Conservation (phyloP, 2,888 invertebrate genomes). For the Odontocolon sp. region DNA sequence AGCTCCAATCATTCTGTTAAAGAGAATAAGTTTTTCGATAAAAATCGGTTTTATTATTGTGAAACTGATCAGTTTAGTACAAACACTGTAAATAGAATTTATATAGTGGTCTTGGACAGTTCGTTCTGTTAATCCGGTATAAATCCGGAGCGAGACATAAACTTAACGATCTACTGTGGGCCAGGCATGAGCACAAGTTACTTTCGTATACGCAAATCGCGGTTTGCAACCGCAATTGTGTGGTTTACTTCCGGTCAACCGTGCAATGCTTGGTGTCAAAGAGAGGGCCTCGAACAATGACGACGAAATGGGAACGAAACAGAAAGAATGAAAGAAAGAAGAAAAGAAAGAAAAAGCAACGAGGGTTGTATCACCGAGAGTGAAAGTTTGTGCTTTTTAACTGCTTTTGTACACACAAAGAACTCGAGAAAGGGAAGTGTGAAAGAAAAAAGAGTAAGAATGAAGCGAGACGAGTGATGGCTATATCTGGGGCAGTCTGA, state of each 20-base stretch:
- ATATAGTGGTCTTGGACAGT: background rate
- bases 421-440: background rate
- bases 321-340: background rate
- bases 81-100: background rate
- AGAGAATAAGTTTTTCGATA: no score
- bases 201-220: background rate
- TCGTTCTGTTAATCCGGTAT: background rate
- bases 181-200: background rate
- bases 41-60: no score
- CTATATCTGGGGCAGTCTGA: no score
- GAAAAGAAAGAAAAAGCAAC: background rate
- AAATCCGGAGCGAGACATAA: background rate
- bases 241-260: constrained; percentile 53
- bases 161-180: background rate
- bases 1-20: no score
- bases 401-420: background rate
- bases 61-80: no score
- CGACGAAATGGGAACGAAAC: background rate
- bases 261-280: constrained; percentile 46
- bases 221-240: constrained; percentile 49
- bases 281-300: constrained; percentile 39
- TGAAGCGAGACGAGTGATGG: no score
- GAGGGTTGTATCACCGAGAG: constrained; percentile 12
- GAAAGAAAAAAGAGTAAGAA: background rate
- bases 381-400: constrained; percentile 1